A percentile compares a stretch with the other conserved stretches of the same genome.
Evolutionary conservation across 1,140 invertebrate species (phyloP).

Genomic region (Drosophila subpulchrella): DNA sequence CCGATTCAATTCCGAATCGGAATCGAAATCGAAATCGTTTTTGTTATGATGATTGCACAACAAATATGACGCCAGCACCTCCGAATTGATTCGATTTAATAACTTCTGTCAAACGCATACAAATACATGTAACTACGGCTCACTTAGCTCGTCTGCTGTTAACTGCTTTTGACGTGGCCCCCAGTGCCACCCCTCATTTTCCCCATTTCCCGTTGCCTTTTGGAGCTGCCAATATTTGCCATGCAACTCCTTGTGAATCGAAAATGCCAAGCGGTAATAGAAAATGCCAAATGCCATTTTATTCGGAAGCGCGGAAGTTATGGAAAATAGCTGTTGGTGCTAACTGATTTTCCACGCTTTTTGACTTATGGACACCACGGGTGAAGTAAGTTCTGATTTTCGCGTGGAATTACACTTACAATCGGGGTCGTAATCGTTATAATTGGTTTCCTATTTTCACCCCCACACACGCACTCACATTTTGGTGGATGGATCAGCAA

Average conservation of each 20-base stretch:
- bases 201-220: neutral
- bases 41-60: conserved; percentile 77
- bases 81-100: conserved; percentile 76
- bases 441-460: no score
- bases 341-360: neutral
- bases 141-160: conserved; percentile 14
- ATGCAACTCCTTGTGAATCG: neutral
- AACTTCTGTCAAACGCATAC: conserved; percentile 66
- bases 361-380: neutral
- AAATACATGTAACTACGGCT: neutral
- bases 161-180: conserved; percentile 15
- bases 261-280: conserved; percentile 12
- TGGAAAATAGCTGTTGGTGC: neutral
- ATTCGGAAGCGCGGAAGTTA: neutral
- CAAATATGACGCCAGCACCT: conserved; percentile 61
- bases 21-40: conserved; percentile 12
- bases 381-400: no score
- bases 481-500: conserved; percentile 13
- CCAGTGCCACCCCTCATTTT: neutral
- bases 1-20: neutral
- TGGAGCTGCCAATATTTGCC: conserved; percentile 26
- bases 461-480: no score
- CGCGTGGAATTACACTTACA: no score
- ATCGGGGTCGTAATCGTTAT: no score
- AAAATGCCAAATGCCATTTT: neutral